A percentile compares a stretch with the other conserved stretches of the same genome.
phyloP scores from a whole-genome alignment of 2,113 vertebrate species.

The Anguilla japonica region DNA sequence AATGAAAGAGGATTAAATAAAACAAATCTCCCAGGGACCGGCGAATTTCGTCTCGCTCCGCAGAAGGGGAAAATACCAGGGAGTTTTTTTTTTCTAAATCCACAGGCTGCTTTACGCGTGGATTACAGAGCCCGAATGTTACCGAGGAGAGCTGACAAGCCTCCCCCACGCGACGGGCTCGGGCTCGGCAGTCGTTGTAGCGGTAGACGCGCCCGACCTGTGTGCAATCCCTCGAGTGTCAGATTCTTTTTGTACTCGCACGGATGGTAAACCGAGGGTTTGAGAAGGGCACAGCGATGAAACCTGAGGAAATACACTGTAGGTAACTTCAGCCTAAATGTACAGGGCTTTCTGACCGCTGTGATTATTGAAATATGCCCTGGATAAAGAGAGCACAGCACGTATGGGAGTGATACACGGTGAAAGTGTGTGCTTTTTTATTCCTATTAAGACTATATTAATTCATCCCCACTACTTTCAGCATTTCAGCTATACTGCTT shows the following conservation, averaged over 20 bases:
- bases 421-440: background rate
- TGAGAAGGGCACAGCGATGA: background rate
- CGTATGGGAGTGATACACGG: background rate
- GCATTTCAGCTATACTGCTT: background rate
- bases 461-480: background rate
- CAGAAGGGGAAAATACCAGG: background rate
- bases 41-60: constrained; percentile 12
- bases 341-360: background rate
- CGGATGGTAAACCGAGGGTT: background rate
- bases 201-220: background rate
- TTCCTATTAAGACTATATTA: background rate
- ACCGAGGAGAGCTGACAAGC: background rate
- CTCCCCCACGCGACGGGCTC: background rate
- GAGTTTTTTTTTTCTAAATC: constrained; percentile 27
- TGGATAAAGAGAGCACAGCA: background rate
- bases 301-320: background rate
- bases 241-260: background rate
- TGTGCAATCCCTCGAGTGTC: background rate
- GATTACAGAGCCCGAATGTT: constrained; percentile 26
- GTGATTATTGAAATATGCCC: background rate
- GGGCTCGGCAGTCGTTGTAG: background rate
- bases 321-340: background rate
- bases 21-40: constrained; percentile 17
- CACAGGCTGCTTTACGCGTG: constrained; percentile 24
- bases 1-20: constrained; percentile 46